Evolutionary conservation across 2,888 invertebrate species (phyloP), one percentile per base, ranked within the genome.

Genomic region (Platynereis dumerilii): DNA sequence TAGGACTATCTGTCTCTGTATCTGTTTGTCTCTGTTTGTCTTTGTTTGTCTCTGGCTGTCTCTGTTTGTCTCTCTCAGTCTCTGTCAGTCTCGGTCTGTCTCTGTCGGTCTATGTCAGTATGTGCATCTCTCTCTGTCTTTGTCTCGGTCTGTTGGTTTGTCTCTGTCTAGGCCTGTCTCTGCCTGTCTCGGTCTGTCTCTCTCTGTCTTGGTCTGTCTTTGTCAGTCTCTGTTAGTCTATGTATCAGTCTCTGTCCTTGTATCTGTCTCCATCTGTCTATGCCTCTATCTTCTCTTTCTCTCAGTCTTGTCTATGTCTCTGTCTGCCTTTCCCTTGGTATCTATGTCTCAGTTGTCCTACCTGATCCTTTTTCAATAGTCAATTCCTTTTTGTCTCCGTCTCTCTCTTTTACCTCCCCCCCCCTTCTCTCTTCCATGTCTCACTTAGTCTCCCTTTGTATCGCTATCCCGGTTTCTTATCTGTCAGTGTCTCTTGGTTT

Each of bases 11-110:
- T 42, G 12, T 15, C 22, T 42, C 42, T 52, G 53, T 52, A 12
- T 52, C n/a, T 42, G 12, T 15, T n/a, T 52, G 53, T 52, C 53
- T 52, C n/a, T 52, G 53, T 52, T 20, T 42, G 42, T 42, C 42
- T 15, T 20, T 52, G 53, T 52, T 20, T 52, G 12, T 52, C 53
- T 52, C 12, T 42, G 12, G 10, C 22, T 52, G 53, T 52, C 53
- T 52, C n/a, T 52, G 12, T 52, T 7, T 52, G 17, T 52, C 53
- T 22, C 53, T 22, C 7, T 22, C 53, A 10, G 17, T 42, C 12
- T 42, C 42, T 42, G 12, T 42, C 12, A 12, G 12, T 42, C 12
- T 42, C 42, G 10, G 42, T 42, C 42, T 42, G 12, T 42, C 17
- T 52, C 53, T 52, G 53, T 52, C 53, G 12, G 22, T 15, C 53